Conservation (phyloP, 2,113 vertebrate genomes). For the Himantopus leucocephalus region DNA sequence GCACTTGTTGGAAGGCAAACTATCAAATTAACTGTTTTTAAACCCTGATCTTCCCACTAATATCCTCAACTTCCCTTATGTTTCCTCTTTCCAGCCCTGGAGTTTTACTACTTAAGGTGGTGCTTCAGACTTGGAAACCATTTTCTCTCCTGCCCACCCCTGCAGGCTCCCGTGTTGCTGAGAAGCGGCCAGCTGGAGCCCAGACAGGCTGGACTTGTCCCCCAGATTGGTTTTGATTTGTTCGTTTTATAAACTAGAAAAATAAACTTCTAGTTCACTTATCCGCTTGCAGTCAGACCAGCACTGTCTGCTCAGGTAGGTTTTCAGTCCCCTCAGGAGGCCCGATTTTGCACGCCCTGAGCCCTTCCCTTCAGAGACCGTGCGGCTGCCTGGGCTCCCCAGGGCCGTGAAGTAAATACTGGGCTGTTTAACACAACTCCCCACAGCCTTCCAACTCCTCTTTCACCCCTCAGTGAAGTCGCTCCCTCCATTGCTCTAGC, state of each 20-base stretch:
- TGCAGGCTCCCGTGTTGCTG: not conserved
- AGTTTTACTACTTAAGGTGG: not conserved
- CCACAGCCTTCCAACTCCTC: not conserved
- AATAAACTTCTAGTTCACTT: not conserved
- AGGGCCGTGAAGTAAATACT: fast-evolving
- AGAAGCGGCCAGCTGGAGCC: not conserved
- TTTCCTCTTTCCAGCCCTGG: not conserved
- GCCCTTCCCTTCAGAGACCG: not conserved
- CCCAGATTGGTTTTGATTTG: not conserved
- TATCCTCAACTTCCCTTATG: not conserved
- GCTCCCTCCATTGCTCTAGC: not conserved
- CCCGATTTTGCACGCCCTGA: fast-evolving
- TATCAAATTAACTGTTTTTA: not conserved
- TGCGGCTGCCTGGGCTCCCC: not conserved
- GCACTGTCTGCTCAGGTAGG: not conserved
- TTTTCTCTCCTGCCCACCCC: not conserved
- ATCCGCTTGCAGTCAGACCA: not conserved
- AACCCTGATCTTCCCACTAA: not conserved
- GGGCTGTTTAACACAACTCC: not conserved
- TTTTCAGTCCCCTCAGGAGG: not conserved
- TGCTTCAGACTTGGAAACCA: not conserved
- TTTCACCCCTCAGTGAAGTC: not conserved
- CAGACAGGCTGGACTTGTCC: not conserved
- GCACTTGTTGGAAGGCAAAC: not conserved
- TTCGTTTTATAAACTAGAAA: not conserved